Evolutionary conservation across 1,140 invertebrate genomes (phyloP), one percentile per base, ranked within the genome.

Genomic region (Pemphigus obesinymphae): DNA sequence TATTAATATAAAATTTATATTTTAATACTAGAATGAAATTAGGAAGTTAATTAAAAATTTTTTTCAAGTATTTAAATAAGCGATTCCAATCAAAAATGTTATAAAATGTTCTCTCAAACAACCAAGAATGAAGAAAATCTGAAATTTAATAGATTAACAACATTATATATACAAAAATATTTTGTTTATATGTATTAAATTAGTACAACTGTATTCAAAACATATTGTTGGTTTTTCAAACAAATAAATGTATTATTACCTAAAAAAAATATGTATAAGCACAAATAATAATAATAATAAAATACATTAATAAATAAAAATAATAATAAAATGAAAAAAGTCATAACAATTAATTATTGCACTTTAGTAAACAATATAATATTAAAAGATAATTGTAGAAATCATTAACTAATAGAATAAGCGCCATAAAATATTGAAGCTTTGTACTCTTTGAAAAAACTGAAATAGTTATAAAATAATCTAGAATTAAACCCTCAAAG

Each of bases 331-430:
- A 48, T 48, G 26, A 50, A 45, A 26, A 80, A 61, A 80, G 26
- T 40, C 23, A 75, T 61, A 80, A 80, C 76, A 80, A 61, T 31
- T 55, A 3, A 40, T 58, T 80, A 80, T 80, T 80, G 76, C 76
- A 80, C 76, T 29, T 63, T 8, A 63, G 34, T 45, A 63, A 80
- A 63, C 15, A 45, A 45, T 11, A 45, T 29, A n/a, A 80, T 10
- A 80, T 45, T 58, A 58, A 78, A 76, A 78, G 34, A n/a, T 58
- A 26, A 80, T 29, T 50, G 29, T 48, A 50, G 17, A 50, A 31
- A 50, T 11, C 4, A 20, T 48, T 73, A 6, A n/a, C 43, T 73
- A 50, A 29, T 50, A 48, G 3, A 50, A 23, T 29, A 48, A 55
- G n/a, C 4, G 37, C 29, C 13, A 45, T 37, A 11, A 34, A 66